phyloP scores from a whole-genome alignment of 2,888 invertebrate species.

The Yponomeuta plumbellus region DNA sequence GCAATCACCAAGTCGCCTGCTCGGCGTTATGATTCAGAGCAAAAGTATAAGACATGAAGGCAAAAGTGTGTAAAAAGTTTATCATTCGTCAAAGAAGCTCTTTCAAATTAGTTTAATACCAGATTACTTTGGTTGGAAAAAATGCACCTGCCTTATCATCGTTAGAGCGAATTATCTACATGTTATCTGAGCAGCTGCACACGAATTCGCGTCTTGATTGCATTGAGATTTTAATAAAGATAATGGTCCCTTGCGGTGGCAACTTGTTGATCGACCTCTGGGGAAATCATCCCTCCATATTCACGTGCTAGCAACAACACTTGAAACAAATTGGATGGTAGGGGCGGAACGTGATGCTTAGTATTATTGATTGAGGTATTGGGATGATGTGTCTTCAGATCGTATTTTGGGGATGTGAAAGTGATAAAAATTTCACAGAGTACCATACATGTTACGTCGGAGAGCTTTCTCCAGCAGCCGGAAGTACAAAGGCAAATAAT shows the following conservation, averaged over 20 bases:
- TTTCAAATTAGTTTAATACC: too few relatives aligned
- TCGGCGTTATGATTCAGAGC: too few relatives aligned
- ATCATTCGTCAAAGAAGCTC: too few relatives aligned
- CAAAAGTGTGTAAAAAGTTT: too few relatives aligned
- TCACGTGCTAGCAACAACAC: not conserved
- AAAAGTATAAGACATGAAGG: too few relatives aligned
- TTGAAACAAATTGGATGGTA: conserved; percentile 7
- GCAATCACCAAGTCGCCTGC: too few relatives aligned
- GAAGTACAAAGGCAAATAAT: not conserved
- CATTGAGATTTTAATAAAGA: conserved; percentile 56
- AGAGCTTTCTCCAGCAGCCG: not conserved
- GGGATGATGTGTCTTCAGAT: not conserved
- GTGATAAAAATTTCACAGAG: not conserved
- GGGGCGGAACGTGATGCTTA: not conserved
- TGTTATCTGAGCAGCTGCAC: conserved; percentile 11
- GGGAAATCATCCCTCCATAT: conserved; percentile 46
- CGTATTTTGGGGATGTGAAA: not conserved
- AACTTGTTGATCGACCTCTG: conserved; percentile 41
- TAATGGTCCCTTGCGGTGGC: conserved; percentile 38
- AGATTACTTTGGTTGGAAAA: too few relatives aligned
- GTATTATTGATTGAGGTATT: not conserved
- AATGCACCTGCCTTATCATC: not conserved
- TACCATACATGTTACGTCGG: not conserved
- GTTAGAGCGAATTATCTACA: not conserved
- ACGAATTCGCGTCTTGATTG: conserved; percentile 7